Evolutionary conservation across 2,888 invertebrate species (phyloP), one percentile per base, ranked within the genome.

Genomic region (Mimachlamys varia): DNA sequence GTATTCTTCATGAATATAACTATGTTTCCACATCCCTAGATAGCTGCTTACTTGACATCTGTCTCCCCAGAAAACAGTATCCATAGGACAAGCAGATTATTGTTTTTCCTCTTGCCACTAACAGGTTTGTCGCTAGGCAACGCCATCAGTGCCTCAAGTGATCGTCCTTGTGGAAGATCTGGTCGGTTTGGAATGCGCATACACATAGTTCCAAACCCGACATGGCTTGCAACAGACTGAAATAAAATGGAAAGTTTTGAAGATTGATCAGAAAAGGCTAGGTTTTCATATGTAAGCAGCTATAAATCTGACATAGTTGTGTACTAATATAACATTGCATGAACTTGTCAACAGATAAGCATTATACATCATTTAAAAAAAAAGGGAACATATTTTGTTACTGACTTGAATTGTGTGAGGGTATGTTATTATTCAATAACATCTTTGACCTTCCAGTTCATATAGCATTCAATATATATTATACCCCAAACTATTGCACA

Each of bases 181-280:
- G 76, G 76, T 76, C 76, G 4, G 76, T 76, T 15, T 2, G 76
- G 76, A 33, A 76, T 33, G 27, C 76, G 76, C 33, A 76, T 15
- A 33, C 76, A 76, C 76, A 76, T 76, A 17, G 22, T 76, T 12
- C 76, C 76, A 76, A 76, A 76, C 12, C 76, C 76, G 33, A 76
- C 76, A 76, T 76, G 76, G 33, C 76, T 76, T 2, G 76, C 76
- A 33, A 76, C 76, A 76, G 76, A 76, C 76, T 76, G 33, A n/a
- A 62, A 62, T 22, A 17, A 44, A 44, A 44, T 44, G 44, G 7
- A 44, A 3, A 44, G 7, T 44, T 44, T 44, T n/a, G 4, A 44
- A 44, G 4, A 44, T 44, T 5, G 7, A 44, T 7, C 3, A 44
- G 44, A 44, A 44, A 5, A 5, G 7, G 3, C 44, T 5, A 44